Percentiles rank a stretch among this genome's conserved stretches.
Conservation (phyloP, 2,113 vertebrate genomes). For the Pachyramphus minor region DNA sequence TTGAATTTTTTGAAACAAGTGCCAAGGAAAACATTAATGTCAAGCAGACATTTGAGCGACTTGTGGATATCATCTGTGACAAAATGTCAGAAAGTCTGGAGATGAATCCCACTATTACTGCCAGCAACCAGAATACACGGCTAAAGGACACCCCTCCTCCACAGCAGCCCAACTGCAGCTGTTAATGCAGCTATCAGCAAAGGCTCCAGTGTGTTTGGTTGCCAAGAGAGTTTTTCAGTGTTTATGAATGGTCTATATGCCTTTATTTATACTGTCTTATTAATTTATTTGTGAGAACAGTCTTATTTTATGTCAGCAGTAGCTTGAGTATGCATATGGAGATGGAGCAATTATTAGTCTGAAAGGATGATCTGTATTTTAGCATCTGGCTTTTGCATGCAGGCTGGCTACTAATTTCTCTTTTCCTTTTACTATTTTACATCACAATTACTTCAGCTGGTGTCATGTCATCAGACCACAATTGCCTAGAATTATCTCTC, state of each 20-base stretch:
- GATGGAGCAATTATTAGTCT: conserved; percentile 14
- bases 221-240: conserved; percentile 74
- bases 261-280: conserved; percentile 70
- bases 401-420: conserved; percentile 23
- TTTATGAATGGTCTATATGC: conserved; percentile 72
- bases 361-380: conserved; percentile 43
- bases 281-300: conserved; percentile 46
- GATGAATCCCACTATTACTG: conserved; percentile 81
- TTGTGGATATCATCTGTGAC: conserved; percentile 97
- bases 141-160: conserved; percentile 90
- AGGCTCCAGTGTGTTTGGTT: conserved; percentile 52
- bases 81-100: conserved; percentile 97
- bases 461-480: conserved; percentile 14
- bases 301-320: conserved; percentile 44
- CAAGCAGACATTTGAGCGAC: conserved; percentile 95
- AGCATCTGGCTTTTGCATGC: conserved; percentile 61
- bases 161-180: conserved; percentile 88
- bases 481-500: not conserved
- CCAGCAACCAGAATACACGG: conserved; percentile 85
- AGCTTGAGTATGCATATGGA: not conserved
- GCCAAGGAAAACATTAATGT: conserved; percentile 97
- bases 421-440: conserved; percentile 9
- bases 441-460: conserved; percentile 49
- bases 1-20: conserved; percentile 97
- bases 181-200: conserved; percentile 74